These are phyloP conservation scores for Acanthurus lineatus DNA, from an alignment of 2,797 vertebrate genomes.

Conservation along the genomic window DNA sequence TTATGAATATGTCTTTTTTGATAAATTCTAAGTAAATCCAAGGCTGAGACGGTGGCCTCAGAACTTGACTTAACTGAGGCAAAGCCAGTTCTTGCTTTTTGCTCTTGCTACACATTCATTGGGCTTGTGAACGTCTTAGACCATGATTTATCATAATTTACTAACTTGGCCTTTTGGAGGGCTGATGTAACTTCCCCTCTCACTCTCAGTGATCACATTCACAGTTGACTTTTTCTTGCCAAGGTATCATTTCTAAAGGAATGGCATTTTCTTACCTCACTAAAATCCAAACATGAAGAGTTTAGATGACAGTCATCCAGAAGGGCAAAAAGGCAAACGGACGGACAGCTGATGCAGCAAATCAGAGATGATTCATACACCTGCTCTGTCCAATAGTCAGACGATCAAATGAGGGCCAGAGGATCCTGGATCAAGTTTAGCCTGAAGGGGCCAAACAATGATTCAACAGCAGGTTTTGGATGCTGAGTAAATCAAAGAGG, in stretches of 20 bases:
- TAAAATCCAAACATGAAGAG: constrained; percentile 66
- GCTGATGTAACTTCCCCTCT: constrained; percentile 79
- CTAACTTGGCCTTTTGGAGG: constrained; percentile 57
- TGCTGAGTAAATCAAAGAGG: constrained; percentile 57
- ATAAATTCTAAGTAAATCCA: constrained; percentile 52
- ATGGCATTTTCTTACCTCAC: constrained; percentile 51
- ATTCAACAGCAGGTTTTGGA: constrained; percentile 68
- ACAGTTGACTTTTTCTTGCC: constrained; percentile 65
- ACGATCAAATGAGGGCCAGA: constrained; percentile 50
- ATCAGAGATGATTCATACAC: constrained; percentile 68
- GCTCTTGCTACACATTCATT: constrained; percentile 56
- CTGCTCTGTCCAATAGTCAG: constrained; percentile 62
- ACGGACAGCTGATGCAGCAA: constrained; percentile 63
- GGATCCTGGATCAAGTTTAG: constrained; percentile 55
- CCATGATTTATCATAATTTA: constrained; percentile 70
- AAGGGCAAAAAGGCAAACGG: constrained; percentile 55
- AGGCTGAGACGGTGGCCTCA: constrained; percentile 54
- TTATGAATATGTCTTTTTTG: constrained; percentile 61
- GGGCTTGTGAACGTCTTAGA: constrained; percentile 57
- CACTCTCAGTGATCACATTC: constrained; percentile 66
- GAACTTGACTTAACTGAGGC: constrained; percentile 59
- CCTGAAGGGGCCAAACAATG: constrained; percentile 55
- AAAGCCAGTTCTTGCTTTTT: constrained; percentile 44
- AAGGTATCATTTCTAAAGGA: constrained; percentile 63
- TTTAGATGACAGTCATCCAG: constrained; percentile 57